These are phyloP conservation scores for Hydrotaea diabolus DNA, from an alignment of 2,888 invertebrate genomes.

Conservation along the genomic window DNA sequence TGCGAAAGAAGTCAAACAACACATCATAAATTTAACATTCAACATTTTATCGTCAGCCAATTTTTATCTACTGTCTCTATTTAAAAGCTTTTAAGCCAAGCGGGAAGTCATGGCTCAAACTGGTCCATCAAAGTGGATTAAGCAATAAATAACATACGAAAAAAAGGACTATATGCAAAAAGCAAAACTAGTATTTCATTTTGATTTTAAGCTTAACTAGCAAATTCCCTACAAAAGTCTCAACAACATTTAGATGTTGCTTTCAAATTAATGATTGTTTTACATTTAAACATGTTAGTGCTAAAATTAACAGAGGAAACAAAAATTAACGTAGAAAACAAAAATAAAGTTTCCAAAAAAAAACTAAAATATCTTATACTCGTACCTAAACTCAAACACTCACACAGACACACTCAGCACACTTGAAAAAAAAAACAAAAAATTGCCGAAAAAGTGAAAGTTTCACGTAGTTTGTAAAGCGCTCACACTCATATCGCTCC, in stretches of 20 bases:
- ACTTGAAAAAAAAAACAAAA: constrained; percentile 41
- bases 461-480: constrained; percentile 70
- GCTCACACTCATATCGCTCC: constrained; percentile 25
- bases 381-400: no score
- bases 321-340: constrained; percentile 40
- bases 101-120: background rate
- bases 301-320: constrained; percentile 40
- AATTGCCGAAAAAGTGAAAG: constrained; percentile 81
- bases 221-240: constrained; percentile 54
- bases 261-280: constrained; percentile 60
- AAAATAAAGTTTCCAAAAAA: constrained; percentile 28
- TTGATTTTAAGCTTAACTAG: background rate
- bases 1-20: background rate
- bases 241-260: constrained; percentile 56
- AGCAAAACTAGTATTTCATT: no score
- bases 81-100: background rate
- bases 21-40: background rate
- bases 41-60: no score
- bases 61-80: no score
- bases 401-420: no score
- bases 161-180: no score
- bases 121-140: background rate
- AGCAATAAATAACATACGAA: no score
- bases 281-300: constrained; percentile 14
- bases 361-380: no score